Base-by-base conservation (phyloP, 30 jellyfish, hydroid and myxozoan species). In the Pelagia noctiluca region DNA sequence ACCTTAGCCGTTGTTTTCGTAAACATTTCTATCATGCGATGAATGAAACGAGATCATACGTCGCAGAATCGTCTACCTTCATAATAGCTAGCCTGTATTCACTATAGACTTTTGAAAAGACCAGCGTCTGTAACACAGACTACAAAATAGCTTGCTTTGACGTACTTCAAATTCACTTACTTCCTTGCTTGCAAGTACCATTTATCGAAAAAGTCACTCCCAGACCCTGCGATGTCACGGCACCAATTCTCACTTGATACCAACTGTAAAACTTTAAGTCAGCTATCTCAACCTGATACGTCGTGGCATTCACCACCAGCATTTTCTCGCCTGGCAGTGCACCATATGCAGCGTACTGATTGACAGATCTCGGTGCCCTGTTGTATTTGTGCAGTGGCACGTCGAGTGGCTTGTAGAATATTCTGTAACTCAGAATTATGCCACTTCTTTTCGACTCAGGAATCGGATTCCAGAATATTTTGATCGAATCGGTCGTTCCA, bases 361-460 rank as follows among this genome's bases (percentile, higher is more conserved):
- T 80, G 49, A 80, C 75, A 19, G 90, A 68, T 49, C 90, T 50
- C 0, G 90, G 90, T 31, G 84, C 84, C 71, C 90, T 80, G 76
- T 49, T 66, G 77, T 80, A 80, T 47, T 50, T 37, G 4, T 50
- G 84, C 77, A 63, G n/a, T 0, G 84, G 84, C 22, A 24, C 83
- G 33, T 80, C 78, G 32, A 80, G 32, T 47, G 90, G 68, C 63
- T 70, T 80, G 82, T 80, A 80, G 50, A 80, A 80, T 16, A 80
- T 23, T 34, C 90, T 65, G 47, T 80, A 80, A 0, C 90, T 84
- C 32, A 46, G 78, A 28, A 80, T 66, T 31, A 80, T 64, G 33
- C 90, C 90, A 80, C 67, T 65, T 26, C 90, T 50, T 31, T 35
- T 35, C 35, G 90, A 80, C 61, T 80, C 84, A 26, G 90, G 90